phyloP scores from a whole-genome alignment of 2,113 vertebrate genomes.

The Rhineura floridana region DNA sequence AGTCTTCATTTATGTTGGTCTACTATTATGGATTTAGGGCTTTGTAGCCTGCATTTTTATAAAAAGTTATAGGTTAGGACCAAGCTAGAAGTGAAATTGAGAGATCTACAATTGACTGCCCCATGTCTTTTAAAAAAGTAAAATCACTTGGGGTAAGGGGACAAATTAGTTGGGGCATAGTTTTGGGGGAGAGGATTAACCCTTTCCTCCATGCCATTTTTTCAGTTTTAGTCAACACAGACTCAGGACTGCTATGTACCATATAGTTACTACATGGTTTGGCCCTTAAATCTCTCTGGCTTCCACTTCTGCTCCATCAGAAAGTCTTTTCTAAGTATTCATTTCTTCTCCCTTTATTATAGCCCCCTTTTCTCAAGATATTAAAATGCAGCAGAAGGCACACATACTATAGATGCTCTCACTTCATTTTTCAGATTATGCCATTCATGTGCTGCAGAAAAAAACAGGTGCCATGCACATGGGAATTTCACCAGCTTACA shows the following conservation, averaged over 20 bases:
- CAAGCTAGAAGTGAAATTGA: background rate
- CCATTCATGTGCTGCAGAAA: background rate
- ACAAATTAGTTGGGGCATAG: background rate
- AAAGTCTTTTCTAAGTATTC: rapidly evolving
- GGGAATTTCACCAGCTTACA: conserved; percentile 55
- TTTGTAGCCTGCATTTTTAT: conserved; percentile 40
- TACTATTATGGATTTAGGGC: conserved; percentile 18
- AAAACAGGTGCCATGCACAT: conserved; percentile 28
- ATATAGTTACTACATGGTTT: background rate
- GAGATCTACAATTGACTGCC: background rate
- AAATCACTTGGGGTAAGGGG: background rate
- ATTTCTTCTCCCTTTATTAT: background rate
- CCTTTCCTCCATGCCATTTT: background rate
- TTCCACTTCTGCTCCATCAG: background rate
- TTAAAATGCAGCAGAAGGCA: rapidly evolving
- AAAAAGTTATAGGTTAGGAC: background rate
- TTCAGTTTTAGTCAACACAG: background rate
- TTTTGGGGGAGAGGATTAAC: background rate
- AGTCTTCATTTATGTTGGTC: conserved; percentile 27
- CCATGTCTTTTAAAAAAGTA: background rate
- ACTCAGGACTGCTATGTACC: too few relatives aligned
- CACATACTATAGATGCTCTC: background rate
- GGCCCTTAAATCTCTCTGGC: conserved; percentile 8
- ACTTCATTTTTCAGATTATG: background rate
- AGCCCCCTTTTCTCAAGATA: background rate